phyloP scores from a whole-genome alignment of 2,888 invertebrate genomes.

The Zaprionus lineosus region DNA sequence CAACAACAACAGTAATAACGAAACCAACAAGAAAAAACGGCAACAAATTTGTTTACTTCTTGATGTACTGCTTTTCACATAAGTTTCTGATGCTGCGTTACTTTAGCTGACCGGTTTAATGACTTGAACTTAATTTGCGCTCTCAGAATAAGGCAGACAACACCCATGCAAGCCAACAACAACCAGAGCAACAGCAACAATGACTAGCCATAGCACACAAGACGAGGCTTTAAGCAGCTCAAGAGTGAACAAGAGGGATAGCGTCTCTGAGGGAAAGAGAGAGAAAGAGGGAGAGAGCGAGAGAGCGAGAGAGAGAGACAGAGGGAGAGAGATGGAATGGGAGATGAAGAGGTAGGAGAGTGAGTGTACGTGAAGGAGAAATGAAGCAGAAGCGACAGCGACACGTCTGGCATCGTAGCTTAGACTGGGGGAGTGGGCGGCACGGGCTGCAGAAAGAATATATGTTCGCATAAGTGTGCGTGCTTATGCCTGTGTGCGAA shows the following conservation, averaged over 20 bases:
- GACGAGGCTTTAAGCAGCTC: constrained; percentile 26
- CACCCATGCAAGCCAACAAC: constrained; percentile 40
- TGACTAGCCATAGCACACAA: constrained; percentile 38
- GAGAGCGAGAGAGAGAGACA: no score
- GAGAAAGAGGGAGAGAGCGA: constrained; percentile 19
- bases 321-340: constrained; percentile 17
- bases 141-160: constrained; percentile 57
- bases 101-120: constrained; percentile 72
- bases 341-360: no score
- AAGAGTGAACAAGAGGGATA: constrained; percentile 18
- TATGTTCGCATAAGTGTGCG: constrained; percentile 5
- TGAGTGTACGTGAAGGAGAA: no score
- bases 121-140: constrained; percentile 74
- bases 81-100: constrained; percentile 58
- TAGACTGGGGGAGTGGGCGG: constrained; percentile 53
- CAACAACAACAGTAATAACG: constrained; percentile 17
- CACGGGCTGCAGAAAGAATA: constrained; percentile 58
- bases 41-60: constrained; percentile 43
- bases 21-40: not conserved
- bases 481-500: constrained; percentile 37
- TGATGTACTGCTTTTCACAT: constrained; percentile 48
- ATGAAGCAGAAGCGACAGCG: constrained; percentile 37
- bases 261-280: no score
- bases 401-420: constrained; percentile 47
- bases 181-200: constrained; percentile 16